Percentiles rank a stretch among this genome's conserved stretches.
Evolutionary conservation across 2,888 invertebrate species (phyloP).

Genomic region (Allophyes oxyacanthae): DNA sequence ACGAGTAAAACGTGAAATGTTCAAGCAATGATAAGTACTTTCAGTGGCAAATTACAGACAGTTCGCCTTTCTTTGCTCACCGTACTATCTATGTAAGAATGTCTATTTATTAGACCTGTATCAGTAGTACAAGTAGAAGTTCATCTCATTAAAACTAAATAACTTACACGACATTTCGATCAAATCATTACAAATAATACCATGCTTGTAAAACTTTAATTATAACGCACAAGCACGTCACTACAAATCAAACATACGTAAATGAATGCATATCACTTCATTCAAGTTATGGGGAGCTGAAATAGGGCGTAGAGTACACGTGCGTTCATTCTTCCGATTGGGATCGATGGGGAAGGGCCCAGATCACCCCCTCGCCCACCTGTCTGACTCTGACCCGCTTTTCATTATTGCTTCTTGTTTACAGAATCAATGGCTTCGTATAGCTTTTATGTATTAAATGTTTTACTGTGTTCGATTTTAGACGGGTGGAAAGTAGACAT

Average conservation of each 20-base stretch:
- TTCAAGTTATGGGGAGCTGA: conserved; percentile 49
- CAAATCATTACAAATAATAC: too few relatives aligned
- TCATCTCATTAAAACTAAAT: too few relatives aligned
- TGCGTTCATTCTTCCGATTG: conserved; percentile 40
- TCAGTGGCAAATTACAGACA: neutral
- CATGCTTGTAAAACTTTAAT: too few relatives aligned
- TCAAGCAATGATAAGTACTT: neutral
- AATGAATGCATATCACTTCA: conserved; percentile 34
- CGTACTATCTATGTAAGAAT: too few relatives aligned
- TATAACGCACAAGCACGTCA: too few relatives aligned
- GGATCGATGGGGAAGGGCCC: conserved; percentile 50
- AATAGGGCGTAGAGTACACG: conserved; percentile 57
- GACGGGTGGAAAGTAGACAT: conserved; percentile 11
- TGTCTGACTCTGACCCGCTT: conserved; percentile 60
- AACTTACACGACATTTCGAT: too few relatives aligned
- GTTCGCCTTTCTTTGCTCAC: neutral
- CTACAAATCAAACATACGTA: conserved; percentile 12
- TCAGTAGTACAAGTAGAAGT: too few relatives aligned
- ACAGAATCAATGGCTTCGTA: conserved; percentile 45
- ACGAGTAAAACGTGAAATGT: conserved; percentile 2
- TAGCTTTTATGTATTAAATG: conserved; percentile 37
- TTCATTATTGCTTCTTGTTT: conserved; percentile 50
- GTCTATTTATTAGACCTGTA: too few relatives aligned
- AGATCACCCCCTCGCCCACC: conserved; percentile 57
- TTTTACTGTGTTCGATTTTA: conserved; percentile 20